Evolutionary conservation across 2,888 invertebrate species (phyloP).

Genomic region (Brachylomia viminalis): DNA sequence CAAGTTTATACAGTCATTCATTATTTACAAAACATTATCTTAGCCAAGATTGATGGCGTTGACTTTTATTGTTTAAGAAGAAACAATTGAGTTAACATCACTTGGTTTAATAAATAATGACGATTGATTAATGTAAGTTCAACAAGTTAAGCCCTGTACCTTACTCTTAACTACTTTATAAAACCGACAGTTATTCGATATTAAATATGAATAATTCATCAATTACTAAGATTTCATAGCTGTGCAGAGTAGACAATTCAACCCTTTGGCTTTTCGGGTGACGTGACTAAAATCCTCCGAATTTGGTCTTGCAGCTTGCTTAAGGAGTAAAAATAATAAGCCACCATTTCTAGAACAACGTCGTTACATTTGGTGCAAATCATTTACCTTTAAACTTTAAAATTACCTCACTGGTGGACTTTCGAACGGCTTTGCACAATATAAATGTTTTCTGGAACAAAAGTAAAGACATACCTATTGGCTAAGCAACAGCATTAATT

Average conservation of each 20-base stretch:
- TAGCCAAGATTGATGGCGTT: conserved; percentile 46
- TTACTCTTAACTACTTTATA: no score
- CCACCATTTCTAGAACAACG: neutral
- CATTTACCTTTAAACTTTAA: neutral
- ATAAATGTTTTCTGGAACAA: conserved; percentile 1
- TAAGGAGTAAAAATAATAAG: neutral
- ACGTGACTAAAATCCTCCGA: neutral
- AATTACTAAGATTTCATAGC: no score
- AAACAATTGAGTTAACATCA: conserved; percentile 44
- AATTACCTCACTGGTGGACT: neutral
- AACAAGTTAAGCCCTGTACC: no score
- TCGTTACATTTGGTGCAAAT: neutral
- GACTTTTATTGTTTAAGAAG: conserved; percentile 44
- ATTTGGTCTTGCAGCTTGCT: neutral
- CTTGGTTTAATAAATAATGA: conserved; percentile 23
- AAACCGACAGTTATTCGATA: no score
- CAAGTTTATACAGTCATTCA: conserved; percentile 13
- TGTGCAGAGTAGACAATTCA: no score
- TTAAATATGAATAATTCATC: no score
- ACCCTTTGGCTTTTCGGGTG: no score
- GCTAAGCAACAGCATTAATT: conserved; percentile 22
- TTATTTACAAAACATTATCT: conserved; percentile 57
- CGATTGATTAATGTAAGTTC: conserved; percentile 13
- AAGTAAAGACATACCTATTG: neutral
- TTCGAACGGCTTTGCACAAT: neutral